Evolutionary conservation across 2,797 vertebrate species (phyloP), one percentile per base, ranked within the genome.

Genomic region (Liasis olivaceus): DNA sequence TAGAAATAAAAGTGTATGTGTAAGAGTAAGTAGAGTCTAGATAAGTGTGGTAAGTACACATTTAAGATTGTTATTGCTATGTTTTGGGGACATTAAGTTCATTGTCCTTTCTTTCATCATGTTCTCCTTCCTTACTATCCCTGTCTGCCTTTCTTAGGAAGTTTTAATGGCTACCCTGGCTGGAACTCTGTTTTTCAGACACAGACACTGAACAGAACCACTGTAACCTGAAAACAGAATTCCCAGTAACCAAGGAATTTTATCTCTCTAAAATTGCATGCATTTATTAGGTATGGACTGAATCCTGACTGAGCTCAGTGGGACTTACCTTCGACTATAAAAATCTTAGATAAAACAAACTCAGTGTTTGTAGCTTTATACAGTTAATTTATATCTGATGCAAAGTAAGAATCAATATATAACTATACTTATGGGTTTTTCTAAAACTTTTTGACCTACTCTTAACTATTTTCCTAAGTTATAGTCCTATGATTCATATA

Each of bases 401-500:
- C 20, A 51, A 93, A 94, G 94, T 95, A 94, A 94, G 93, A 89
- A 92, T 91, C 93, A 95, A 90, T 94, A 96, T 93, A 95, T 96
- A 94, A 94, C 93, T 88, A 96, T 96, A 94, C 94, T 96, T 95
- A 92, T 93, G 92, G 93, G 93, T 95, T 95, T 95, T 96, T 92
- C 36, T 51, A 90, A 58, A 90, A 31, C 59, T 47, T 66, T 72
- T 86, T 72, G 95, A 96, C 94, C 92, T 95, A 95, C 91, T 95
- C 93, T 94, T 95, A 96, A 95, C 92, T 96, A 95, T 93, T 95
- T 96, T 90, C 92, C 95, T 96, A 62, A 81, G 42, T 93, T 97
- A 96, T 96, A 95, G 88, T 95, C 95, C 95, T 96, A 96, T 96
- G 94, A 91, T 96, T 96, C 95, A 95, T 95, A 95, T 95, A 95